Base-by-base conservation (phyloP, 1,140 invertebrate species). In the Eupristina koningsbergeri region DNA sequence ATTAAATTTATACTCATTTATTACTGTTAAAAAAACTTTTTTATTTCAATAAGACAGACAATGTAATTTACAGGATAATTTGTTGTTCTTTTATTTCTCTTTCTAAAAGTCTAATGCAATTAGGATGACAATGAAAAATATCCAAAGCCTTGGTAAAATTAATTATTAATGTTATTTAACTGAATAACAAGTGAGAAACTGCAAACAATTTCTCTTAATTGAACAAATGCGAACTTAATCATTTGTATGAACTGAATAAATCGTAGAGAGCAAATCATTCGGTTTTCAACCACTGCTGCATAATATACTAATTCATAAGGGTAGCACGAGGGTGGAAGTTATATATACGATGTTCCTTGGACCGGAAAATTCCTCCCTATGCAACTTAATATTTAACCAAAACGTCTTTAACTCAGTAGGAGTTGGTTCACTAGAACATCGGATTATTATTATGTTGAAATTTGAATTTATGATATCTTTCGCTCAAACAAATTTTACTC, bases 331-430 rank as follows among this genome's bases (percentile, higher is more conserved):
- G 11, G 29, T 41, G 67, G 36, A 71, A 71, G 36, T 71, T 71
- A 71, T 71, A 41, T 41, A 22, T 36, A n/a, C n/a, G n/a, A 45
- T 13, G 9, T 15, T 71, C 26, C 26, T 8, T 41, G 7, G 36
- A 41, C 36, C 41, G 67, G 39, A 71, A 71, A 71, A 71, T 71
- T 71, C 36, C 41, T 71, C 67, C 36, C 22, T 71, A 41, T 19
- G 36, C 9, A 8, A 26, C 15, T 41, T 67, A 41, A 71, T 41
- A 6, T 9, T 41, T 17, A 71, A 7, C 8, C 67, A 39, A 22
- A 71, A 41, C 17, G 13, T 41, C 36, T 71, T 41, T 2, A 41
- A 39, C 41, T n/a, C 41, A 41, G 22, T 71, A 26, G 26, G 11
- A 34, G 22, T 41, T 41, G 8, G 26, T 71, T 19, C 26, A 41